These are phyloP conservation scores for Drosophila borborema DNA, from an alignment of 2,888 invertebrate genomes.

Conservation along the genomic window DNA sequence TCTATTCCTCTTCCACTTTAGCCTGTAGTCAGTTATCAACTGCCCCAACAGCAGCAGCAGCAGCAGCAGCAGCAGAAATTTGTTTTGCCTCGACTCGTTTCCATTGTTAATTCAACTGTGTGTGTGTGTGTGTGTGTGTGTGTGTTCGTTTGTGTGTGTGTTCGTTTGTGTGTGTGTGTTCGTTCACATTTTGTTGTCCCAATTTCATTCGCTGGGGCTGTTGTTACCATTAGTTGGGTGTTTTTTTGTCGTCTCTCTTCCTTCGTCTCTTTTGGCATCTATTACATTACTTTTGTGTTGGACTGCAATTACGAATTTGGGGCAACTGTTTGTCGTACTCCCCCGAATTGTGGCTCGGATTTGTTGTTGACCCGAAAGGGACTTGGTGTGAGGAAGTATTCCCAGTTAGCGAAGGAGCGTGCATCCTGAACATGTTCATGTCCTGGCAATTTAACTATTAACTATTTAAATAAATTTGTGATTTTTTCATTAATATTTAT, in stretches of 20 bases:
- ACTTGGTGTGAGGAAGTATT: not conserved
- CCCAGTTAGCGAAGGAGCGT: not conserved
- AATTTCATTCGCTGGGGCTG: slow-evolving; percentile 46
- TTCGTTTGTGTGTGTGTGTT: slow-evolving; percentile 11
- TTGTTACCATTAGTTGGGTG: slow-evolving; percentile 21
- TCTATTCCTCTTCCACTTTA: not conserved
- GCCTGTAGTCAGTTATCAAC: slow-evolving; percentile 47
- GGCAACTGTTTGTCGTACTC: slow-evolving; percentile 63
- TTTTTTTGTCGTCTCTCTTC: slow-evolving; percentile 1
- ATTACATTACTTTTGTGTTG: slow-evolving; percentile 46
- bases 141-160: slow-evolving; percentile 12
- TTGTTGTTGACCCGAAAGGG: slow-evolving; percentile 16
- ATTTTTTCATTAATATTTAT: not conserved
- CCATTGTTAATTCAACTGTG: slow-evolving; percentile 58
- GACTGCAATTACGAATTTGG: slow-evolving; percentile 73
- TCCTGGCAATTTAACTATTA: not conserved
- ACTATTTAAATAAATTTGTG: not conserved
- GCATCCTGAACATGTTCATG: not conserved
- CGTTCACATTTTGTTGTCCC: slow-evolving; percentile 40
- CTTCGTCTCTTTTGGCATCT: not conserved
- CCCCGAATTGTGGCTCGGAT: slow-evolving; percentile 29
- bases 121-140: slow-evolving; percentile 12
- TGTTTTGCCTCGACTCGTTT: slow-evolving; percentile 23
- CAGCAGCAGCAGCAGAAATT: slow-evolving; percentile 6
- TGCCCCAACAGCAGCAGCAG: slow-evolving; percentile 6